phyloP scores from a whole-genome alignment of 2,797 vertebrate genomes.

The Neolamprologus multifasciatus region DNA sequence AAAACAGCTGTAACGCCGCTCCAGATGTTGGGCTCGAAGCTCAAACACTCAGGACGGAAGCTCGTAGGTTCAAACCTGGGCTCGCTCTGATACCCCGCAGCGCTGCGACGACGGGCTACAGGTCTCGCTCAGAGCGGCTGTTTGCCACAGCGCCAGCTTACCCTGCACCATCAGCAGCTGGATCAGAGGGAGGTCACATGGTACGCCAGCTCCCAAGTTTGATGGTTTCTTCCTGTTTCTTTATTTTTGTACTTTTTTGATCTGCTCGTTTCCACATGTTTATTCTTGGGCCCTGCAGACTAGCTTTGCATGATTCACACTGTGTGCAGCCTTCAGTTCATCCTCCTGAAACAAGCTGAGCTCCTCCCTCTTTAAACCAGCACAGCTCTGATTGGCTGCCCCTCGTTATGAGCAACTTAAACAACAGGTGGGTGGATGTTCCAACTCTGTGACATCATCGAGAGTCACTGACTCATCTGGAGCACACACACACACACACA shows the following conservation, averaged over 20 bases:
- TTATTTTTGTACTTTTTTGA: background rate
- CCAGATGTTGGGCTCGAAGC: background rate
- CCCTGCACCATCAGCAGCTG: background rate
- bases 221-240: background rate
- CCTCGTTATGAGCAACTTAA: background rate
- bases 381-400: background rate
- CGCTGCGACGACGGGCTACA: background rate
- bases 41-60: background rate
- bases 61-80: background rate
- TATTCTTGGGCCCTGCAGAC: background rate
- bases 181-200: accelerated
- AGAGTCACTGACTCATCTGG: background rate
- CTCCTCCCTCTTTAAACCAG: background rate
- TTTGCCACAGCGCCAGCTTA: background rate
- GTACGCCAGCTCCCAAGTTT: background rate
- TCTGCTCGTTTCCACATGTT: background rate
- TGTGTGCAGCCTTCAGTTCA: background rate
- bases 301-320: background rate
- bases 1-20: background rate
- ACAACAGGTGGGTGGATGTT: background rate
- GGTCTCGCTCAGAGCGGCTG: background rate
- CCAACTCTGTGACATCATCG: background rate
- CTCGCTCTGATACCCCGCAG: background rate
- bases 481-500: accelerated
- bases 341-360: background rate